Base-by-base conservation (phyloP, 2,113 vertebrate genomes). In the Entelurus aequoreus region DNA sequence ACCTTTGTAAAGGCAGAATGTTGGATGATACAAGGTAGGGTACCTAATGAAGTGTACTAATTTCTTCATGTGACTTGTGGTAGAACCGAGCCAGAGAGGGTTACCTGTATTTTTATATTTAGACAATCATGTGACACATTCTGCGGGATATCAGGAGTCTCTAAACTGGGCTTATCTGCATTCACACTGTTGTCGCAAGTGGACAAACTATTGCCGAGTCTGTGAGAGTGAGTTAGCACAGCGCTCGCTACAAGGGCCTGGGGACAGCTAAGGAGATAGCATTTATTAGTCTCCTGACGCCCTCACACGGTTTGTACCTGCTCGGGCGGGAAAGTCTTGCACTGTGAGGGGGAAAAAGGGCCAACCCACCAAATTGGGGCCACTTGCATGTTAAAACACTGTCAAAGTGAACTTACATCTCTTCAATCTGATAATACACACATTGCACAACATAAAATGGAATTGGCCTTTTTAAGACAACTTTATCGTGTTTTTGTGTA, bases 211-310 rank as follows among this genome's bases (percentile, higher is more conserved):
- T 62, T 19, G 62, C 16, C 3, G 47, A 6, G 76, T 66, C 66
- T 44, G 76, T 56, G 63, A 70, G 52, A 67, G 72, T 75, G 84
- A 88, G 81, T 84, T 69, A 81, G 60, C 60, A 54, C 81, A 86
- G 82, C 2, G 50, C 65, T 74, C 72, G 63, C 71, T 75, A 76
- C 12, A 71, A 88, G 76, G 56, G 51, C 59, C 63, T 66, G 77
- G 42, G 64, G 81, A 82, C 76, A 82, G 84, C 74, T 66, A 60
- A 12, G 44, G 19, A 68, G 78, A 85, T 84, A 79, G 46, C n/a
- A 13, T 59, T 60, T 66, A 74, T 71, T 79, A 54, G 65, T 74
- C 63, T 62, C 54, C 51, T 35, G 50, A 69, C 51, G 1, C 74
- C 49, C 15, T 53, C 54, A 12, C 47, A 48, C 62, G 2, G 40